These are phyloP conservation scores for Tinamus major DNA, from an alignment of 2,797 vertebrate genomes.

Conservation along the genomic window DNA sequence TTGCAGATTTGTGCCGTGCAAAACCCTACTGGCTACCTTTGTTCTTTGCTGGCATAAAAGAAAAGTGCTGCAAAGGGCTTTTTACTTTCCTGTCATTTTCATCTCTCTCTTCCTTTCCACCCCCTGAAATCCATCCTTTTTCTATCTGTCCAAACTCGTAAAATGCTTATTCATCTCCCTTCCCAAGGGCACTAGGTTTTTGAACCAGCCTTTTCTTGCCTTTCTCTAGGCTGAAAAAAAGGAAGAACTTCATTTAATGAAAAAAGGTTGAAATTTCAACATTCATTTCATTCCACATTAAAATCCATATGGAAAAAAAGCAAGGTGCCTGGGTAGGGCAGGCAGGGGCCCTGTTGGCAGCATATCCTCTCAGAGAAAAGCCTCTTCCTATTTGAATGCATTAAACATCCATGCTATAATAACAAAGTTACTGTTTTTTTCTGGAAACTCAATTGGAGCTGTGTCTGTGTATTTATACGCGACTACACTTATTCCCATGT, in stretches of 20 bases:
- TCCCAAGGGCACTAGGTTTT: conserved; percentile 44
- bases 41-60: conserved; percentile 39
- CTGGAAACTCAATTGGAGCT: not conserved
- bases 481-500: not conserved
- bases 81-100: conserved; percentile 42
- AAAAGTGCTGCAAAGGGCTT: conserved; percentile 10
- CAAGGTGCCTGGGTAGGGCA: rapidly evolving
- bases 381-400: not conserved
- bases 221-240: conserved; percentile 5
- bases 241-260: not conserved
- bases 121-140: conserved; percentile 23
- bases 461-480: not conserved
- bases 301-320: not conserved
- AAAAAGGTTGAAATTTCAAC: not conserved
- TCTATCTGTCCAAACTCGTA: conserved; percentile 37
- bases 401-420: not conserved
- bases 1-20: not conserved
- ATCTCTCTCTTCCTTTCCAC: not conserved
- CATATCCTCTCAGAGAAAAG: not conserved
- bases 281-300: not conserved
- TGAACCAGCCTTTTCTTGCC: not conserved
- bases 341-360: not conserved
- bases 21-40: conserved; percentile 5
- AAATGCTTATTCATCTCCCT: conserved; percentile 48
- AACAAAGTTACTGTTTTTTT: not conserved